These are phyloP conservation scores for Prunella strophiata DNA, from an alignment of 2,797 vertebrate species.

Conservation along the genomic window DNA sequence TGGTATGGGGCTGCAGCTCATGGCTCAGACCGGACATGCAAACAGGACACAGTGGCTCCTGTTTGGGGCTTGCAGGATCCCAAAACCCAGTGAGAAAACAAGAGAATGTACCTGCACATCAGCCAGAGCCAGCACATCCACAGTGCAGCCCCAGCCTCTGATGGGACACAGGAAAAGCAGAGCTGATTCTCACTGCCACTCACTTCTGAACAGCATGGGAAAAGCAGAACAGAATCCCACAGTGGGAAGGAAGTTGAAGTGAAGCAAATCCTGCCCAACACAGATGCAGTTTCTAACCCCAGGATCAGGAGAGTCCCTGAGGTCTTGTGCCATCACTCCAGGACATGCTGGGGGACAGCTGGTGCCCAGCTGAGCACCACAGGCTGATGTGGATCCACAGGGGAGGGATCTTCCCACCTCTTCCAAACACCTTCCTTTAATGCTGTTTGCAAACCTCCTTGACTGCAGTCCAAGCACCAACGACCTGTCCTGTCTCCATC, in stretches of 20 bases:
- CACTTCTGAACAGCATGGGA: not conserved
- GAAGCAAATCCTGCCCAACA: not conserved
- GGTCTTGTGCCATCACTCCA: not conserved
- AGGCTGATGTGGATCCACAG: fast-evolving
- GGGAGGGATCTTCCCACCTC: not conserved
- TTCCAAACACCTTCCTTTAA: not conserved
- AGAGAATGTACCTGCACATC: fast-evolving
- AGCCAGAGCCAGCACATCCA: fast-evolving
- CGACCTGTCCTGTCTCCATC: fast-evolving
- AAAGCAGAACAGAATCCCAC: not conserved
- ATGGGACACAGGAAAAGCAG: not conserved
- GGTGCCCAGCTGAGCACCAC: not conserved
- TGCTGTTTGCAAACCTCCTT: not conserved
- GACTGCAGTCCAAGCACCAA: not conserved
- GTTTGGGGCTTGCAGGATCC: not conserved
- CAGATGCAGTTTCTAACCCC: not conserved
- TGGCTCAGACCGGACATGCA: fast-evolving
- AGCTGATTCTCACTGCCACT: not conserved
- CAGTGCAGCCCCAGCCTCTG: fast-evolving
- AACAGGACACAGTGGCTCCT: not conserved
- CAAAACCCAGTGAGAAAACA: fast-evolving
- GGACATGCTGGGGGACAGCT: not conserved
- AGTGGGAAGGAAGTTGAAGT: not conserved
- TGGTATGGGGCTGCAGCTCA: fast-evolving
- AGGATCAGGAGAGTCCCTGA: not conserved